Evolutionary conservation across 2,113 vertebrate genomes (phyloP), one percentile per base, ranked within the genome.

Genomic region (Apteryx mantelli): DNA sequence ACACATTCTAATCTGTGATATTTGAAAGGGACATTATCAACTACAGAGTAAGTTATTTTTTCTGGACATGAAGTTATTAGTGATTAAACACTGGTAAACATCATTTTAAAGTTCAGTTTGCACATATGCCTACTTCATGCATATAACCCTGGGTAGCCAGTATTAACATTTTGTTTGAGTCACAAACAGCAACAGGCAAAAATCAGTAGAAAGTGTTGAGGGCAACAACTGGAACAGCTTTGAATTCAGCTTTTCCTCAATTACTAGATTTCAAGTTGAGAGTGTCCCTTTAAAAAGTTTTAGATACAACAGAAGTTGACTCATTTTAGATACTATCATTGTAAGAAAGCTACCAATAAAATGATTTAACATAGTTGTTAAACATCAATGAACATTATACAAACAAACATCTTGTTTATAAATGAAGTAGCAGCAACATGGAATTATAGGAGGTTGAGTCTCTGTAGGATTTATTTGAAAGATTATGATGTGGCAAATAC

Each of bases 391-490:
- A 94, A 78, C 36, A 50, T 80, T 73, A 80, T 20, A 66, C 66
- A 85, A 36, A 63, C 4, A 12, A 92, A 89, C 34, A 86, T 70
- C 56, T 83, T 24, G 80, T 94, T 66, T n/a, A 20, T 70, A 92
- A 96, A 88, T 60, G 28, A 96, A 93, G 70, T 63, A 95, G 95
- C 70, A 98, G 83, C 96, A 96, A 97, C 89, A 95, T 85, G 91
- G 91, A 86, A 92, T 91, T 96, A 74, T 94, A 86, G 75, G 97
- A 77, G 22, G 79, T 91, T 97, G 82, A 79, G 25, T 95, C 93
- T 97, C 92, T 97, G 87, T 87, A 97, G 93, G 90, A 97, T 98
- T 98, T 98, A 98, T 98, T 98, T 97, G 95, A 96, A 97, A 96
- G 95, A 97, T 96, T 94, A 97, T 85, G 89, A 96, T 93, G 83